phyloP scores from a whole-genome alignment of 2,113 vertebrate species.

The Tricholaema leucomelas region DNA sequence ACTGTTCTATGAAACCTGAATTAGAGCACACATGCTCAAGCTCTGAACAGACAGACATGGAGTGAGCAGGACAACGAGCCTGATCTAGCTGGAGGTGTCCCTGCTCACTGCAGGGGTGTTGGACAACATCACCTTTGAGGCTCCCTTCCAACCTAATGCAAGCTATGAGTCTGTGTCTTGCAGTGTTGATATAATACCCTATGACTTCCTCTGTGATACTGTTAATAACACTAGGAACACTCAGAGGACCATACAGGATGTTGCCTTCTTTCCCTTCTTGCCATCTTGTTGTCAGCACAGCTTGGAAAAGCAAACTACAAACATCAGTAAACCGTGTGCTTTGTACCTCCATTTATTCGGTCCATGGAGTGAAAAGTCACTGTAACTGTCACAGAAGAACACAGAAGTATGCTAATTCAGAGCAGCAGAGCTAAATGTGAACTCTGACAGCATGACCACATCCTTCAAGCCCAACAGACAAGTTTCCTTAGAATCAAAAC shows the following conservation, averaged over 20 bases:
- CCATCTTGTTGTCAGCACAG: neutral
- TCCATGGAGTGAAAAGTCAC: neutral
- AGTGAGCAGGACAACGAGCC: neutral
- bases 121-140: too few species aligned
- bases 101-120: too few species aligned
- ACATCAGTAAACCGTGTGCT: neutral
- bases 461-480: slow-evolving; percentile 14
- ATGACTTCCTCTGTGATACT: neutral
- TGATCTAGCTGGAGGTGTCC: neutral
- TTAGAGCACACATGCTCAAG: neutral
- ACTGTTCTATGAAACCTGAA: neutral
- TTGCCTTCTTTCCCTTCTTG: neutral
- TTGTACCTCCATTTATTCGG: neutral
- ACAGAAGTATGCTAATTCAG: neutral
- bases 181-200: neutral
- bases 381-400: neutral
- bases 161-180: neutral
- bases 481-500: slow-evolving; percentile 47
- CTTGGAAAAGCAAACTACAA: neutral
- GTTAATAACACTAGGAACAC: neutral
- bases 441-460: neutral
- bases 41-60: neutral
- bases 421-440: neutral
- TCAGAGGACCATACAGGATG: neutral
- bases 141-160: too few species aligned